These are phyloP conservation scores for Pipra filicauda DNA, from an alignment of 2,113 vertebrate species.

Conservation along the genomic window DNA sequence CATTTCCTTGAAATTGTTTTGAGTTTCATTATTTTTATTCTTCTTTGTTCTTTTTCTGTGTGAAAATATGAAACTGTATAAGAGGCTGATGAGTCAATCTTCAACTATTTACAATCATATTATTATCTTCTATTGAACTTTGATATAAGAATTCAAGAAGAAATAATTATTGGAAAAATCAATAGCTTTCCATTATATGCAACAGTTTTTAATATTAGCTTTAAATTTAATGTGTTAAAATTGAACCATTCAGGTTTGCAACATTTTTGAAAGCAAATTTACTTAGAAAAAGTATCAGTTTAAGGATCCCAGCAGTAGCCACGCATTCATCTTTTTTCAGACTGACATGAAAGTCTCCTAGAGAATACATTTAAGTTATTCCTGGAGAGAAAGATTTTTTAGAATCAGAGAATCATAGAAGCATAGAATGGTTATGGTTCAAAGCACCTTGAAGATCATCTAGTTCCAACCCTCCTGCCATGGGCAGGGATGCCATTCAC, in stretches of 20 bases:
- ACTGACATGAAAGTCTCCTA: neutral
- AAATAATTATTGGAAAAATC: neutral
- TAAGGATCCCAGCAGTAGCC: neutral
- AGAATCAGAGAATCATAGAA: neutral
- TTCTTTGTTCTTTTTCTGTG: neutral
- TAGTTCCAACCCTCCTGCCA: neutral
- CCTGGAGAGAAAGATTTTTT: neutral
- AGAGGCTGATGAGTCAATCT: neutral
- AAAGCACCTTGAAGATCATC: neutral
- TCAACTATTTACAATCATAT: neutral
- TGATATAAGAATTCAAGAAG: neutral
- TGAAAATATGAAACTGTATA: neutral
- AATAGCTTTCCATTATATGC: neutral
- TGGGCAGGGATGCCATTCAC: neutral
- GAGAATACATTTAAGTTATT: neutral
- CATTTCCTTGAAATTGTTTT: neutral
- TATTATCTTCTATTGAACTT: neutral
- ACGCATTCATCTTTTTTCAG: neutral
- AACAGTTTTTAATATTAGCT: fast-evolving
- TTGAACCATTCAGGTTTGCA: neutral
- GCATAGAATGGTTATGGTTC: neutral
- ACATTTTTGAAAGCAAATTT: neutral
- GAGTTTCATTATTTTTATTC: neutral
- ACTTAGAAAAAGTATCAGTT: neutral
- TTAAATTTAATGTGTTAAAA: neutral